phyloP scores from a whole-genome alignment of 2,113 vertebrate species.

The Dasyurus viverrinus region DNA sequence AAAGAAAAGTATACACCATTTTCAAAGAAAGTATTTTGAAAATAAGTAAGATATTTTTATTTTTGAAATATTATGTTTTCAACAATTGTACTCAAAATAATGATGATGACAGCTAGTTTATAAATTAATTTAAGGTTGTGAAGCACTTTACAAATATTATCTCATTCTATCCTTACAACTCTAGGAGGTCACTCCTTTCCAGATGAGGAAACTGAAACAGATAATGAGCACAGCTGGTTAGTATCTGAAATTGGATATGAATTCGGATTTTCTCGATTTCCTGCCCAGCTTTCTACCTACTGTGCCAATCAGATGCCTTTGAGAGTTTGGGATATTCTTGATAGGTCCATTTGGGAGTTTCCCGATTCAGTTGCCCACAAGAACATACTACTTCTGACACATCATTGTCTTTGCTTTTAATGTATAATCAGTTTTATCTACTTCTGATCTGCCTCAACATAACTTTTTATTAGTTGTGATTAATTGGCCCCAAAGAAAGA shows the following conservation, averaged over 20 bases:
- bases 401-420: slow-evolving; percentile 36
- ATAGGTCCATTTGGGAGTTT: slow-evolving; percentile 56
- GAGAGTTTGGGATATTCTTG: slow-evolving; percentile 43
- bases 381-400: slow-evolving; percentile 30
- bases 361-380: slow-evolving; percentile 60
- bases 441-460: slow-evolving; percentile 31
- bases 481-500: slow-evolving; percentile 22
- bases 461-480: slow-evolving; percentile 4
- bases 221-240: slow-evolving; percentile 43
- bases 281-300: background rate
- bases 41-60: background rate
- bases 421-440: background rate
- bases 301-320: slow-evolving; percentile 32
- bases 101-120: background rate
- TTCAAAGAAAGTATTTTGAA: background rate
- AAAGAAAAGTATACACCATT: background rate
- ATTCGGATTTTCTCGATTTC: background rate
- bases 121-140: background rate
- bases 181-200: slow-evolving; percentile 24
- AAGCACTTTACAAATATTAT: background rate
- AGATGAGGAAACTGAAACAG: slow-evolving; percentile 57
- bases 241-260: slow-evolving; percentile 57
- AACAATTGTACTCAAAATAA: background rate
- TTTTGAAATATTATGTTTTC: background rate
- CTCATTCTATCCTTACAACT: background rate